Base-by-base conservation (phyloP, 2,888 invertebrate species). In the Xanthia togata region DNA sequence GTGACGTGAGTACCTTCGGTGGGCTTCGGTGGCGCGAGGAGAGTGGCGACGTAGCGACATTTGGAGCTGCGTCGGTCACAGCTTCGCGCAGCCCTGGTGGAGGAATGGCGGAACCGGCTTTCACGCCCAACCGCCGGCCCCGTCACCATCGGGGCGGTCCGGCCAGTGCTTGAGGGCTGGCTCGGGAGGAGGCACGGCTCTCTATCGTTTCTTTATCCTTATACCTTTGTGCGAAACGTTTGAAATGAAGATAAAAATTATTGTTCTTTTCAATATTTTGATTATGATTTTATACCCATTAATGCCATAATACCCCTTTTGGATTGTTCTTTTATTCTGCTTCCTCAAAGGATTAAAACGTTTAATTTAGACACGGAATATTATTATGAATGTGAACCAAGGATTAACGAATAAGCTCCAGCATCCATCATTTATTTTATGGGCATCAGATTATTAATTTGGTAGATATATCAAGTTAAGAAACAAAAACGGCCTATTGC, bases 331-430 rank as follows among this genome's bases (percentile, higher is more conserved):
- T 50, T 82, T 78, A 68, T 78, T 70, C 67, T 76, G 60, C 2
- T 71, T 57, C 6, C 35, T 76, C 70, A 81, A 82, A 72, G 64
- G 38, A 47, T 20, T 47, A 47, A 55, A 69, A 62, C 35, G 62
- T 78, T 75, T 78, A 64, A 81, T 73, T 81, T 69, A 67, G n/a
- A 44, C 50, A 59, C 31, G 65, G 67, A 62, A 76, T 70, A 68
- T 67, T 38, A 81, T 71, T 76, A 73, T 73, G 60, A 57, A 31
- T 44, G 26, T 41, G 44, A 67, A 70, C 8, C 6, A 6, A 31
- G 2, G 17, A 38, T n/a, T 41, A 31, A 63, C 6, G 23, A 70
- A 73, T 26, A 12, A 12, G 26, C 12, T 47, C 47, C 20, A 20
- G 11, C 26, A 26, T 47, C 3, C 11, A 41, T 55, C 11, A 55